These are phyloP conservation scores for Elysia crispata DNA, from an alignment of 2,888 invertebrate species.

Conservation along the genomic window DNA sequence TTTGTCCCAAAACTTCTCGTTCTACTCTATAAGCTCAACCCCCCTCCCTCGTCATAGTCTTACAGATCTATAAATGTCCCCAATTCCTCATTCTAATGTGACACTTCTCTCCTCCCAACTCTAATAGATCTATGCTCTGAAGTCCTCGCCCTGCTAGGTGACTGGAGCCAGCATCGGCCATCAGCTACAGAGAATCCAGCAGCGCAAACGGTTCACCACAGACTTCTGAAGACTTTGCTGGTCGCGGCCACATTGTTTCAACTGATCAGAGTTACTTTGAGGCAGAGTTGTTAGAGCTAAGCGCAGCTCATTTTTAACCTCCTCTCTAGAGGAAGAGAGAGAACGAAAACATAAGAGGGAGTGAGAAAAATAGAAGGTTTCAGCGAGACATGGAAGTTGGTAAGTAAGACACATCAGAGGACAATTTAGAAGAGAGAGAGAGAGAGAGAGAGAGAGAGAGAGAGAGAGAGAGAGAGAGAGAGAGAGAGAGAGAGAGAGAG, in stretches of 20 bases:
- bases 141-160: no score
- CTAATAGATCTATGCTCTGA: no score
- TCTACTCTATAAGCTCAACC: no score
- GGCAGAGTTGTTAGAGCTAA: not conserved
- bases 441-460: conserved; percentile 27
- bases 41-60: no score
- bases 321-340: not conserved
- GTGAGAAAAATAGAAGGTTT: not conserved
- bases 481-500: conserved; percentile 20
- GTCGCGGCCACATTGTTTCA: no score
- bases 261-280: no score
- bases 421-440: conserved; percentile 29
- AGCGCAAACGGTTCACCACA: not conserved
- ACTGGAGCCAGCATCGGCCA: no score
- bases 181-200: no score
- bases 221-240: not conserved
- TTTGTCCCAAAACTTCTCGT: no score
- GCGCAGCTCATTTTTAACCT: not conserved
- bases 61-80: no score
- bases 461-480: conserved; percentile 9
- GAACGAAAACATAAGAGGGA: conserved; percentile 11
- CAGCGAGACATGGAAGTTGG: not conserved
- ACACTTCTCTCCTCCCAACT: no score
- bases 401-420: not conserved
- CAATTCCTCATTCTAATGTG: no score